phyloP scores from a whole-genome alignment of 2,888 invertebrate genomes.

The Cephus spinipes region DNA sequence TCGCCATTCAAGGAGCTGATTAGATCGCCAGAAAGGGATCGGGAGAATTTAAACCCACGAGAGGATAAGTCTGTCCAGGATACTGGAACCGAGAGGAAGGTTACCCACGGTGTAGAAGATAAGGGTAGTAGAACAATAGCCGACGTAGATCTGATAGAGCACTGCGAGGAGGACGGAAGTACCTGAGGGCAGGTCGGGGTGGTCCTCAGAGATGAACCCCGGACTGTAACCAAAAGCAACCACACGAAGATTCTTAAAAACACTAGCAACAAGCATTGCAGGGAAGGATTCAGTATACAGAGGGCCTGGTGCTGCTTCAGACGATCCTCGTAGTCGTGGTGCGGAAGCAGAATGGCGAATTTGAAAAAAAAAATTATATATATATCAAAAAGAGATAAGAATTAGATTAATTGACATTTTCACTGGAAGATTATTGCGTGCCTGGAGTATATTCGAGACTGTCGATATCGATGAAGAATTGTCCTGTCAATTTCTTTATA shows the following conservation, averaged over 20 bases:
- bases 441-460: not conserved
- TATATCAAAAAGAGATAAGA: not conserved
- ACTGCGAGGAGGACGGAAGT: constrained; percentile 48
- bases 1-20: constrained; percentile 41
- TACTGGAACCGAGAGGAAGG: constrained; percentile 25
- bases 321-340: constrained; percentile 58
- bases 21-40: constrained; percentile 15
- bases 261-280: constrained; percentile 43
- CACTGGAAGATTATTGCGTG: not conserved
- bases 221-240: constrained; percentile 34
- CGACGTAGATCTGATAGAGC: constrained; percentile 57
- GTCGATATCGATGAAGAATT: not conserved
- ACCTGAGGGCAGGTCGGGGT: constrained; percentile 58
- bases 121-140: constrained; percentile 24
- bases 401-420: not conserved
- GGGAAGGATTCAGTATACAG: constrained; percentile 67
- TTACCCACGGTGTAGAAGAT: not conserved
- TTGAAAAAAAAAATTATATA: not conserved
- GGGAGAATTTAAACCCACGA: constrained; percentile 11
- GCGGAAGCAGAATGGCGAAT: constrained; percentile 10
- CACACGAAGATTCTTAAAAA: constrained; percentile 38
- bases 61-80: not conserved
- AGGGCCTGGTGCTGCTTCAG: constrained; percentile 70
- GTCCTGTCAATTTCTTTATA: not conserved
- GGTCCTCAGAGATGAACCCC: constrained; percentile 44